Base-by-base conservation (phyloP, 2,797 vertebrate genomes). In the Cephalopachus bancanus region DNA sequence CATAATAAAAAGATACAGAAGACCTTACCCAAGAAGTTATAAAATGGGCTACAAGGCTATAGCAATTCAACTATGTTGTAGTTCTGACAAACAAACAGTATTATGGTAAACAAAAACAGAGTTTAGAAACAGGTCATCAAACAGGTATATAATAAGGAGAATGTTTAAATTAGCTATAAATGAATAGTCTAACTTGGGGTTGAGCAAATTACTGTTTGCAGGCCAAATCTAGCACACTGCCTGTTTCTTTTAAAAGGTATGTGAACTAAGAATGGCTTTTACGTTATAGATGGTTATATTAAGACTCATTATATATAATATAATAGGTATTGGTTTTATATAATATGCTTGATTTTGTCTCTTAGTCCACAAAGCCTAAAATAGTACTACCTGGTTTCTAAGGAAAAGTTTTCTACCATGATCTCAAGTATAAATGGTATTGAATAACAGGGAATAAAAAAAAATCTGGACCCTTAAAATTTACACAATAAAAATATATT, bases 141-240 rank as follows among this genome's bases (percentile, higher is more conserved):
- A 95, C 44, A 79, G 55, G 28, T 55, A 85, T 57, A 53, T 74
- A 79, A 51, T 81, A 94, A 95, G 20, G 37, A 24, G 20, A 79
- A 37, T 57, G 84, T 76, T 93, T 94, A 20, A 86, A 75, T 87
- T 37, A 94, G 62, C 28, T 49, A 83, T 60, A 87, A 95, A 84
- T 71, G 51, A 94, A 95, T 59, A 37, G 53, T 81, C 12, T 83
- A 96, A 91, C 10, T 79, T 26, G 79, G 60, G 10, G 11, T 16
- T 67, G 74, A 19, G 62, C 57, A 94, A 94, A 80, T 51, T 80
- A 93, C 5, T 83, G 33, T n/a, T 59, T 17, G 7, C 1, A 59
- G 59, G 64, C 33, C 53, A 81, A 96, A 94, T 75, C 15, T 10
- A 85, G 67, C 33, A 87, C 8, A 87, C 7, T 65, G 19, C 44